A percentile compares a stretch with the other conserved stretches of the same genome.
Conservation (phyloP, 2,888 invertebrate species). For the Micropterix aruncella region DNA sequence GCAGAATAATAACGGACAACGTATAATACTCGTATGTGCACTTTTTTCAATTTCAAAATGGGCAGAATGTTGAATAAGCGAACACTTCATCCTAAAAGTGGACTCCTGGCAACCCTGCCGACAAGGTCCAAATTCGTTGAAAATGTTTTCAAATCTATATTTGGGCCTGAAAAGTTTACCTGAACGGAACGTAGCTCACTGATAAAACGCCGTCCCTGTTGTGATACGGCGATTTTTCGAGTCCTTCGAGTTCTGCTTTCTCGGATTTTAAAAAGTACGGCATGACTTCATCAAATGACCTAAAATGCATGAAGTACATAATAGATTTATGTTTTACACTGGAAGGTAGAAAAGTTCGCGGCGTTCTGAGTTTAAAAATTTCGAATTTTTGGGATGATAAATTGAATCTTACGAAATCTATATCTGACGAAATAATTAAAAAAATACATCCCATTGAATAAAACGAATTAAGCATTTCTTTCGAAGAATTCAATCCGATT, state of each 20-base stretch:
- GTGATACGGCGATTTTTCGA: constrained; percentile 25
- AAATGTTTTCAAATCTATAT: no score
- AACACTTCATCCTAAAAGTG: no score
- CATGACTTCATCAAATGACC: constrained; percentile 10
- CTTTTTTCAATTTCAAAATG: no score
- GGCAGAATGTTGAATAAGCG: no score
- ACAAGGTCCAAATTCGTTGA: no score
- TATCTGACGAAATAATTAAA: neutral
- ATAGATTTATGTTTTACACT: neutral
- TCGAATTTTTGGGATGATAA: neutral
- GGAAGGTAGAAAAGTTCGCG: neutral
- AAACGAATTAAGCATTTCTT: neutral
- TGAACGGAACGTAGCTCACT: constrained; percentile 33
- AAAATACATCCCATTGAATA: neutral
- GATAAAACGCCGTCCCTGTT: constrained; percentile 33
- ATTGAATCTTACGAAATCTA: neutral
- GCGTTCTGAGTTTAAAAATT: neutral
- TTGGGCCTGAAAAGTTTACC: no score
- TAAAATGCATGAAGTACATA: no score
- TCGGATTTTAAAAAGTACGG: constrained; percentile 9
- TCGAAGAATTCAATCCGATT: no score
- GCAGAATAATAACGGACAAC: no score
- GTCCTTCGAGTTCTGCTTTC: constrained; percentile 15
- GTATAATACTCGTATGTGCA: no score
- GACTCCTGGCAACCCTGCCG: no score